Evolutionary conservation across 1,140 invertebrate genomes (phyloP).

Genomic region (Caerostris darwini): DNA sequence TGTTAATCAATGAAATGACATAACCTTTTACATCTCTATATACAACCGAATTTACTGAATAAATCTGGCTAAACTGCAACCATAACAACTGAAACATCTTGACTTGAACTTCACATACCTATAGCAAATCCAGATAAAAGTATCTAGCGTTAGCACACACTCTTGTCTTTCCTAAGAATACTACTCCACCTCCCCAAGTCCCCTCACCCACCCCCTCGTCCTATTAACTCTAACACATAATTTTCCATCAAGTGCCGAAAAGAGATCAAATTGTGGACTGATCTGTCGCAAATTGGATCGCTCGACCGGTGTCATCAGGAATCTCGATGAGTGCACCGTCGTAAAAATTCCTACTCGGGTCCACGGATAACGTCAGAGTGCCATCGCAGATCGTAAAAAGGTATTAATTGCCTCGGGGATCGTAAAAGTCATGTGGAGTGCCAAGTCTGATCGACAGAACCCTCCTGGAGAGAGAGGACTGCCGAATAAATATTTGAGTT

Average conservation of each 20-base stretch:
- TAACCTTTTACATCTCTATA: too few species aligned
- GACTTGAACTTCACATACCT: too few species aligned
- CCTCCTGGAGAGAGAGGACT: not conserved
- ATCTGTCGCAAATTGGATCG: constrained; percentile 52
- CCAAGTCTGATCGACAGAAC: constrained; percentile 3
- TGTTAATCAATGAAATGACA: too few species aligned
- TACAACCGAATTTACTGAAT: too few species aligned
- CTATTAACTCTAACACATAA: constrained; percentile 30
- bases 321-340: constrained; percentile 1
- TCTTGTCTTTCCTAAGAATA: not conserved
- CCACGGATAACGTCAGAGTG: constrained; percentile 21
- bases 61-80: too few species aligned
- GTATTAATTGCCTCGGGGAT: constrained; percentile 39
- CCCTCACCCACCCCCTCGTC: not conserved
- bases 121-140: too few species aligned
- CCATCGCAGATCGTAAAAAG: constrained; percentile 45
- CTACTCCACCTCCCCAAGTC: not conserved
- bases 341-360: constrained; percentile 22
- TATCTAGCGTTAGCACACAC: too few species aligned
- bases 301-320: constrained; percentile 7
- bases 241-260: constrained; percentile 33
- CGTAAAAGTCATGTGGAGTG: constrained; percentile 54
- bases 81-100: too few species aligned
- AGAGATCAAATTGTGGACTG: constrained; percentile 35
- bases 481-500: constrained; percentile 25